These are phyloP conservation scores for Plebejus argus DNA, from an alignment of 2,888 invertebrate species.

Conservation along the genomic window DNA sequence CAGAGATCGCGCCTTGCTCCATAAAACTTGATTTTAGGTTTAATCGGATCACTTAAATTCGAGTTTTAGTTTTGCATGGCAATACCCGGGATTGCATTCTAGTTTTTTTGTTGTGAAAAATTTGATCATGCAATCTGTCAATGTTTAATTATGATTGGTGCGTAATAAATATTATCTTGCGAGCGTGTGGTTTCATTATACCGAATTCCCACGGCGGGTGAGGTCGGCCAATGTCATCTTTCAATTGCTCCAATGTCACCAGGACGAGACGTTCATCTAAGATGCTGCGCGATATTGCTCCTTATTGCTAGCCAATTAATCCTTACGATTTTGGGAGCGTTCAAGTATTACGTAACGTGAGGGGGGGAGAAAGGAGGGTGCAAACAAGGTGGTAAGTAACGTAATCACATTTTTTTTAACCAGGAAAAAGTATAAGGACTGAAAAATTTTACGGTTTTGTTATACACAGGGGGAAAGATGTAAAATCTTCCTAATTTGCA, in stretches of 20 bases:
- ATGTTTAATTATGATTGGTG: conserved; percentile 52
- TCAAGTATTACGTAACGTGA: too few species aligned
- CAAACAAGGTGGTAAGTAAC: too few species aligned
- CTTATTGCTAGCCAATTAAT: conserved; percentile 49
- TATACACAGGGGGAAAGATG: too few species aligned
- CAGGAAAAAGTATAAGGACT: too few species aligned
- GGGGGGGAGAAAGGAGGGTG: too few species aligned
- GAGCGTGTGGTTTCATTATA: conserved; percentile 44
- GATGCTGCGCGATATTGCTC: conserved; percentile 49
- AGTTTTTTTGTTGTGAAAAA: conserved; percentile 73
- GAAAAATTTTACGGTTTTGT: too few species aligned
- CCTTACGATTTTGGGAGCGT: background rate
- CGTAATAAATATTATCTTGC: conserved; percentile 70
- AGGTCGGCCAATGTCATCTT: conserved; percentile 74
- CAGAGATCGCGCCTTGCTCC: conserved; percentile 64
- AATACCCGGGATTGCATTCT: conserved; percentile 76
- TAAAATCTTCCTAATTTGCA: too few species aligned
- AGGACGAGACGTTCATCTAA: conserved; percentile 57
- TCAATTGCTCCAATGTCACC: conserved; percentile 75
- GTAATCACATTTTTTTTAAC: too few species aligned
- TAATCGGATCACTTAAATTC: conserved; percentile 62
- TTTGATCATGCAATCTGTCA: conserved; percentile 76
- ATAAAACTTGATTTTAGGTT: conserved; percentile 76
- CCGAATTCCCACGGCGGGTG: conserved; percentile 58
- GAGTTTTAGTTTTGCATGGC: conserved; percentile 78